A percentile compares a stretch with the other conserved stretches of the same genome.
Evolutionary conservation across 2,797 vertebrate species (phyloP).

Genomic region (Anolis apletophallus): DNA sequence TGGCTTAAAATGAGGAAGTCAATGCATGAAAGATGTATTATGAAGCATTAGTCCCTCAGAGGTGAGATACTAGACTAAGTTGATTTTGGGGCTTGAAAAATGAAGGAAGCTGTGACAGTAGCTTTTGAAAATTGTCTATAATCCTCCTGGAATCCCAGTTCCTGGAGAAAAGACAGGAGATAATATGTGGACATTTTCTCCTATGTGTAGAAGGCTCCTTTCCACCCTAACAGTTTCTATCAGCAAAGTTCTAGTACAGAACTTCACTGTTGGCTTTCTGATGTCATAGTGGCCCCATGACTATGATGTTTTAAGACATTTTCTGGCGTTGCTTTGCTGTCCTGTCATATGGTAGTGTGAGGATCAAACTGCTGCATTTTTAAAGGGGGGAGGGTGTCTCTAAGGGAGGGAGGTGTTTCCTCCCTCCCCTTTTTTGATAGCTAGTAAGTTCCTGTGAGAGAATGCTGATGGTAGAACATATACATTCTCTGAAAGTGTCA

Average conservation of each 20-base stretch:
- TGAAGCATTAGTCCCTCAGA: not conserved
- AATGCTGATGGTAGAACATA: not conserved
- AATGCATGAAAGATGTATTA: not conserved
- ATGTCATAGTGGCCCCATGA: slow-evolving; percentile 21
- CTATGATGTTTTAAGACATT: not conserved
- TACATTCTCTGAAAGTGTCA: not conserved
- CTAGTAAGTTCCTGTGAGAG: not conserved
- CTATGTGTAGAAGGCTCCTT: not conserved
- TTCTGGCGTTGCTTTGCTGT: not conserved
- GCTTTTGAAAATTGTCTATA: not conserved
- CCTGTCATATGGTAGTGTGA: not conserved
- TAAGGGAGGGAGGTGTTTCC: not conserved
- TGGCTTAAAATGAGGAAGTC: not conserved
- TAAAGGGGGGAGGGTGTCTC: not conserved
- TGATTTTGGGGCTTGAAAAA: not conserved
- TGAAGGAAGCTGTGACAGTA: not conserved
- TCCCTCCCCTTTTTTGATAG: not conserved
- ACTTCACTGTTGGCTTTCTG: slow-evolving; percentile 17
- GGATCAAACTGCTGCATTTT: not conserved
- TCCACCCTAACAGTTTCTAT: not conserved
- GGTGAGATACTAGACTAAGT: not conserved
- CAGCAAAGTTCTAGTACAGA: not conserved
- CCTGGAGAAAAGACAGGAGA: not conserved
- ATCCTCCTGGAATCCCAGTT: too few relatives aligned
- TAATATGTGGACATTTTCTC: too few relatives aligned